A percentile compares a stretch with the other conserved stretches of the same genome.
phyloP scores from a whole-genome alignment of 2,113 vertebrate species.

The Datnioides undecimradiatus region DNA sequence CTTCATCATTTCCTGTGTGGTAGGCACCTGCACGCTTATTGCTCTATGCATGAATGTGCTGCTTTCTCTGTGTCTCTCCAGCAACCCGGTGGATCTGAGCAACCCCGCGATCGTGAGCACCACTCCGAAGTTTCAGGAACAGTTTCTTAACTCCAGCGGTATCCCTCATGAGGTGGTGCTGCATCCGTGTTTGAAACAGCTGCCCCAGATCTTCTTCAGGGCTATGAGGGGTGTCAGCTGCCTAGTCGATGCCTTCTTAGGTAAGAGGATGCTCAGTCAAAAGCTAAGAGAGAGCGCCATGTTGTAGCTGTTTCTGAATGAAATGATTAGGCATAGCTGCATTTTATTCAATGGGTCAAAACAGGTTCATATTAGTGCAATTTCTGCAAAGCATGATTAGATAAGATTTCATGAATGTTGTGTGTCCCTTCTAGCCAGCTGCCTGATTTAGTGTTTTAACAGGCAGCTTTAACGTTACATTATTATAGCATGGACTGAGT shows the following conservation, averaged over 20 bases:
- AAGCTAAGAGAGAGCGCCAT: neutral
- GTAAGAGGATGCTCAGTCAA: slow-evolving; percentile 78
- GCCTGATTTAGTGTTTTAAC: neutral
- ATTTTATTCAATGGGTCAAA: neutral
- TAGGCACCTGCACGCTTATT: neutral
- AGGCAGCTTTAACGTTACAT: neutral
- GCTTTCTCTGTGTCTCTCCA: slow-evolving; percentile 60
- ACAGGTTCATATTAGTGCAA: neutral
- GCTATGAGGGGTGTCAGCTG: slow-evolving; percentile 97
- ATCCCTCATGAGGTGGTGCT: slow-evolving; percentile 94
- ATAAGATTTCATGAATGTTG: neutral
- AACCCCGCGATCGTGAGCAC: slow-evolving; percentile 96
- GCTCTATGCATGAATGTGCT: neutral
- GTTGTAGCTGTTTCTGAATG: neutral
- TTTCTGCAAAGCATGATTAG: neutral
- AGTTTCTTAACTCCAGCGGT: slow-evolving; percentile 94
- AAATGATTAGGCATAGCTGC: neutral
- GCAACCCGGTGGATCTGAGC: slow-evolving; percentile 98
- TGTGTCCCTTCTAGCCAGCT: neutral
- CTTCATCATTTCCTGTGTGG: neutral
- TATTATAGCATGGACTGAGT: neutral
- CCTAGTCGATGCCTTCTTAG: slow-evolving; percentile 96
- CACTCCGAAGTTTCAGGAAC: slow-evolving; percentile 98
- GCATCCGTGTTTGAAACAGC: slow-evolving; percentile 96
- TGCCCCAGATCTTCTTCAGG: slow-evolving; percentile 97